These are phyloP conservation scores for Lasaia peninsularis DNA, from an alignment of 1,140 invertebrate genomes.

Conservation along the genomic window DNA sequence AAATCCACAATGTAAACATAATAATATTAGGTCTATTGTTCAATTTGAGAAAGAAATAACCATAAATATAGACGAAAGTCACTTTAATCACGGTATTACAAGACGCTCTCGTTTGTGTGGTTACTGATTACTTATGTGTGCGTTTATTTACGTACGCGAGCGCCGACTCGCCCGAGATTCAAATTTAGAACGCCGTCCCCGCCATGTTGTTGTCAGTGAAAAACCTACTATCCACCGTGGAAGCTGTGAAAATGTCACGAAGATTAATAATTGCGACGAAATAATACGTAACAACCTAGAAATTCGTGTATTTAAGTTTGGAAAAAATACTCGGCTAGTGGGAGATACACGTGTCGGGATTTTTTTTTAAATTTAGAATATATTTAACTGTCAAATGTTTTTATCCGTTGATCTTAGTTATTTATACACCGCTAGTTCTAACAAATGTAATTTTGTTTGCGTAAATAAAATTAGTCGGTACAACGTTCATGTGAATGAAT, in stretches of 20 bases:
- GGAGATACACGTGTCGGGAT: neutral
- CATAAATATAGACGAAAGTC: conserved; percentile 1
- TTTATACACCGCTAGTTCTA: conserved; percentile 1
- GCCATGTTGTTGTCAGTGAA: conserved; percentile 74
- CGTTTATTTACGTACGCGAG: conserved; percentile 76
- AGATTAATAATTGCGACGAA: conserved; percentile 25
- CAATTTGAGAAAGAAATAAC: neutral
- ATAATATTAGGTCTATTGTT: conserved; percentile 1
- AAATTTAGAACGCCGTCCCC: conserved; percentile 75
- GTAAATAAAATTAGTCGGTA: conserved; percentile 57
- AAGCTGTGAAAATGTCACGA: conserved; percentile 54
- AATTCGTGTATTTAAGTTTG: neutral
- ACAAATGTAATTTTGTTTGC: conserved; percentile 33
- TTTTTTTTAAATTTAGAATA: neutral
- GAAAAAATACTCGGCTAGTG: neutral
- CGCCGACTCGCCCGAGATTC: conserved; percentile 76
- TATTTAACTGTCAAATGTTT: conserved; percentile 4
- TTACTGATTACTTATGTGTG: conserved; percentile 74
- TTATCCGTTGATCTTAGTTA: conserved; percentile 8
- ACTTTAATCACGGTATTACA: conserved; percentile 34
- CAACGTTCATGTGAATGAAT: conserved; percentile 66
- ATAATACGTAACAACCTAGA: neutral
- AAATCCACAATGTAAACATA: conserved; percentile 26
- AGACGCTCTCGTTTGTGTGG: conserved; percentile 59
- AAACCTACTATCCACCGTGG: conserved; percentile 69